Evolutionary conservation across 92 coral and sea anemone species (phyloP), one percentile per base, ranked within the genome.

Genomic region (Pocillopora grandis): DNA sequence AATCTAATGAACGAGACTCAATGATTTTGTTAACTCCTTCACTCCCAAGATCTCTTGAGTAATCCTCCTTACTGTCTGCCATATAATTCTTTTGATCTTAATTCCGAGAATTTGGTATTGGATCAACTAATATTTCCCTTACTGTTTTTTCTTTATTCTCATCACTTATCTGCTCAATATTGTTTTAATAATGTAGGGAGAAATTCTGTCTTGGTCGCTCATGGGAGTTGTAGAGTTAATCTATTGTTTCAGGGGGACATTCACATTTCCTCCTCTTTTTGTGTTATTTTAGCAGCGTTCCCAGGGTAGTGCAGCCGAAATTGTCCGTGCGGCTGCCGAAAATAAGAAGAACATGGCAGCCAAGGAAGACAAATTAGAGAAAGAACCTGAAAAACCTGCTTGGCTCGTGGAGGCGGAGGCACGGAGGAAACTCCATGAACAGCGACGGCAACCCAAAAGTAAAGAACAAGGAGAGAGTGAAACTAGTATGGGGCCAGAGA

Each of bases 351-450:
- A 91, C 87, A 90, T 79, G 87, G 89, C 92, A 36, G 84, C 87
- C 11, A 97, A 94, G 77, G 99, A 94, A 88, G 99, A 94, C 66
- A 87, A 59, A 81, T 83, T 87, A 5, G 99, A 97, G 72, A 91
- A 83, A 60, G 89, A 88, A 56, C 92, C 95, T 33, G 91, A 92
- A 42, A 97, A 94, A 92, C 99, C 99, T 0, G 90, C 92, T 62
- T 97, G 99, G 99, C 85, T 97, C 63, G 89, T 87, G 56, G 99
- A 97, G 81, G 95, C 98, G 17, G 99, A 94, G 79, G 83, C 98
- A 3, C 86, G 99, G 33, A 89, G 98, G 63, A 94, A 94, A 73
- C 88, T 86, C 36, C 95, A 94, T 71, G 98, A 92, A 72, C 84
- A 89, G 62, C 80, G 98, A 20, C 84, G 98, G 58, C 91, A 82